Percentiles rank a stretch among this genome's conserved stretches.
These are phyloP conservation scores for Cantharis rufa DNA, from an alignment of 2,888 invertebrate genomes.

Conservation along the genomic window DNA sequence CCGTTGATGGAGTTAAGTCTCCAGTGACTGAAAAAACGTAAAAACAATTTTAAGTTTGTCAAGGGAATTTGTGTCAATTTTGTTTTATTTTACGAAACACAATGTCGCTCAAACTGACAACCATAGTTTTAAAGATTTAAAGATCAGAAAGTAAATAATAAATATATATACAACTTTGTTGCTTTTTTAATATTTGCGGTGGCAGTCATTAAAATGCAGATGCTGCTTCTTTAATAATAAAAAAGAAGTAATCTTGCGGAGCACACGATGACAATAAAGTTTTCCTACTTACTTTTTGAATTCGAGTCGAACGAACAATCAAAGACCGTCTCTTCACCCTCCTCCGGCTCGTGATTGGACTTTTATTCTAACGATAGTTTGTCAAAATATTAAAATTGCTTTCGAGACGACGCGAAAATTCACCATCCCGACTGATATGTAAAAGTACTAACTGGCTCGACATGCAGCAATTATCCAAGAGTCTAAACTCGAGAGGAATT, in stretches of 20 bases:
- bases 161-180: background rate
- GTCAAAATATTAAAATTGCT: background rate
- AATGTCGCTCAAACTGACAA: constrained; percentile 18
- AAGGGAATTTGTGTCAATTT: constrained; percentile 24
- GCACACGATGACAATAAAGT: background rate
- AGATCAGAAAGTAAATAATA: background rate
- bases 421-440: background rate
- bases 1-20: constrained; percentile 4
- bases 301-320: background rate
- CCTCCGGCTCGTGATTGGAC: background rate
- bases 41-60: constrained; percentile 26
- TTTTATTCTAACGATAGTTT: background rate
- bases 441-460: background rate
- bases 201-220: background rate
- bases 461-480: background rate
- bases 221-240: background rate
- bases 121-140: constrained; percentile 9
- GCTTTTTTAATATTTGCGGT: background rate
- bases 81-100: constrained; percentile 24
- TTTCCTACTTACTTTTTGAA: background rate
- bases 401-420: background rate
- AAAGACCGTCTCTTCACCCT: background rate
- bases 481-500: background rate
- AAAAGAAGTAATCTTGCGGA: background rate
- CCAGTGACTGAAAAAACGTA: constrained; percentile 22